Conservation (phyloP, 2,888 invertebrate species). For the Patella caerulea region DNA sequence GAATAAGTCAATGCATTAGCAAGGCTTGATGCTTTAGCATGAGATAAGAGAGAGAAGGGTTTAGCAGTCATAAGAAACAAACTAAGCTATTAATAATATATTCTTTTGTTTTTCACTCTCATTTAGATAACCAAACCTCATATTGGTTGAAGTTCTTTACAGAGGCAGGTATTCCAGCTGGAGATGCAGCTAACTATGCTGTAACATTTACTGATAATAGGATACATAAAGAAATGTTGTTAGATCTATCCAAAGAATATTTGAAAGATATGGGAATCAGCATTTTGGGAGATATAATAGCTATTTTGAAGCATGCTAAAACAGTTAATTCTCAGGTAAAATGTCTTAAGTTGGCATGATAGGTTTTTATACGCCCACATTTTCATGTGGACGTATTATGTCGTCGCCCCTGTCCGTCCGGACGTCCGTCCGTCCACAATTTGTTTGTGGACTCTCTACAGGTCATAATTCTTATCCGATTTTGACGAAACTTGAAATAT, state of each 20-base stretch:
- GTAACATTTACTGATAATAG: constrained; percentile 89
- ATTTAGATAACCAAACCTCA: constrained; percentile 50
- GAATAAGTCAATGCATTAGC: no score
- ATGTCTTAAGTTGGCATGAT: no score
- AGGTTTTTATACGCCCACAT: no score
- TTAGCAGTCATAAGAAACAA: no score
- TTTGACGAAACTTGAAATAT: no score
- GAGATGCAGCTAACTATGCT: constrained; percentile 86
- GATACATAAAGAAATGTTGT: constrained; percentile 87
- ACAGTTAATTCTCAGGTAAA: constrained; percentile 73
- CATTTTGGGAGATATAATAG: constrained; percentile 79
- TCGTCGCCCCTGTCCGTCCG: no score
- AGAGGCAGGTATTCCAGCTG: constrained; percentile 85
- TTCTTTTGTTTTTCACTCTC: background rate
- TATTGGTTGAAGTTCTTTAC: constrained; percentile 89
- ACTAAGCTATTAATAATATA: background rate
- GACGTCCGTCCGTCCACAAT: no score
- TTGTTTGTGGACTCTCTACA: no score
- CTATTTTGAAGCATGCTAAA: constrained; percentile 78
- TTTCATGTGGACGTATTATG: no score
- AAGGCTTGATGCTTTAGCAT: no score
- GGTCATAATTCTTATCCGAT: no score
- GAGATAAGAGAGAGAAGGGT: no score
- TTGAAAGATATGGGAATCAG: constrained; percentile 89
- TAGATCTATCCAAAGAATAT: constrained; percentile 89